phyloP scores from a whole-genome alignment of 2,888 invertebrate genomes.

The Electrophaes corylata region DNA sequence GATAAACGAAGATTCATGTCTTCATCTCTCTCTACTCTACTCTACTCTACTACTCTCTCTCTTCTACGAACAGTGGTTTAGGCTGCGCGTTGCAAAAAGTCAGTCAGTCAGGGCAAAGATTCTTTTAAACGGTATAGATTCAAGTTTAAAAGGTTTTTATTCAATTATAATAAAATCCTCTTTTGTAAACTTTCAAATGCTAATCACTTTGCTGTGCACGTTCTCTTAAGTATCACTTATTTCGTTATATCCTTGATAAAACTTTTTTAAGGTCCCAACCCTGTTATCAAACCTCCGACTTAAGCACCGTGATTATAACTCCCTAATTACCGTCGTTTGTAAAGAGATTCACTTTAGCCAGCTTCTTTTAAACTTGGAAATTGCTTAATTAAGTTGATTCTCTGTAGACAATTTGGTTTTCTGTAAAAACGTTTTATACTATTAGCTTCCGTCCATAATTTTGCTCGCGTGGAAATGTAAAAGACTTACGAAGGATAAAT shows the following conservation, averaged over 20 bases:
- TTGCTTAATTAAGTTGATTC: slow-evolving; percentile 39
- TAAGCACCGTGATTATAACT: slow-evolving; percentile 37
- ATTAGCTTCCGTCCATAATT: neutral
- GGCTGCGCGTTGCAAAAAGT: too few relatives aligned
- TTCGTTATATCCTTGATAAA: slow-evolving; percentile 18
- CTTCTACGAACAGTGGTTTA: too few relatives aligned
- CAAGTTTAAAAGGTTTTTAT: neutral
- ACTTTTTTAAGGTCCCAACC: slow-evolving; percentile 27
- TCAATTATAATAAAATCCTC: neutral
- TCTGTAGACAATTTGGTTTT: slow-evolving; percentile 32
- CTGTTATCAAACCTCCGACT: slow-evolving; percentile 33
- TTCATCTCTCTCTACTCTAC: too few relatives aligned
- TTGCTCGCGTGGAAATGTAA: neutral
- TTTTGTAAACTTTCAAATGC: neutral
- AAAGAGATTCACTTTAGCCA: slow-evolving; percentile 22
- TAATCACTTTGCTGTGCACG: neutral
- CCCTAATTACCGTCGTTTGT: slow-evolving; percentile 43
- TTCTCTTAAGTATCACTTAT: slow-evolving; percentile 20
- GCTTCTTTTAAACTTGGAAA: slow-evolving; percentile 33
- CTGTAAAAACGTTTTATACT: neutral
- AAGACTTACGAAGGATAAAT: too few relatives aligned
- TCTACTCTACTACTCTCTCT: too few relatives aligned
- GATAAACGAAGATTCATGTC: too few relatives aligned
- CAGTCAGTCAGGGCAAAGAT: too few relatives aligned
- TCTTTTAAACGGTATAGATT: too few relatives aligned